phyloP scores from a whole-genome alignment of 2,797 vertebrate genomes.

The Dendrocincla tyrannina region DNA sequence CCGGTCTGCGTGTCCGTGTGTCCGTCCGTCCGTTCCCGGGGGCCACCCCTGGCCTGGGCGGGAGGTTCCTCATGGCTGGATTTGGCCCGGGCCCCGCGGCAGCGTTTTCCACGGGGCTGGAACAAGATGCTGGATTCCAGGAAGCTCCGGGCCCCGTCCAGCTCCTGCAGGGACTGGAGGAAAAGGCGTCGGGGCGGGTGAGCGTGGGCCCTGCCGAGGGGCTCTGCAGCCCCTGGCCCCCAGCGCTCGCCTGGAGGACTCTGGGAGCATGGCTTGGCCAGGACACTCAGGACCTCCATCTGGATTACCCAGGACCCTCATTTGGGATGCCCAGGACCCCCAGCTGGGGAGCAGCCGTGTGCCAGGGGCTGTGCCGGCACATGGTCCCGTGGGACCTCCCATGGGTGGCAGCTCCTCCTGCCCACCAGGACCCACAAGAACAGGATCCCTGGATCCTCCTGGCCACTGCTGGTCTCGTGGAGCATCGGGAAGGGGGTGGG shows the following conservation, averaged over 20 bases:
- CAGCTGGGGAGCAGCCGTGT: accelerated
- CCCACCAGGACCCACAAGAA: accelerated
- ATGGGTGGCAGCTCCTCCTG: not conserved
- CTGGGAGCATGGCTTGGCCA: accelerated
- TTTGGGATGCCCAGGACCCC: not conserved
- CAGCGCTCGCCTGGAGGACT: not conserved
- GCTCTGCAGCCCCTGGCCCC: not conserved
- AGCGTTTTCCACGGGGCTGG: conserved; percentile 51
- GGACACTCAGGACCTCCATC: not conserved
- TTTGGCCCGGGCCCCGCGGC: conserved; percentile 27
- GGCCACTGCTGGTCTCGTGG: not conserved
- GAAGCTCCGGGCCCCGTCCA: conserved; percentile 41
- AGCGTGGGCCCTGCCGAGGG: not conserved
- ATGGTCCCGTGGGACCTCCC: not conserved
- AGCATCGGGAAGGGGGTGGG: not conserved
- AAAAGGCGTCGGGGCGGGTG: conserved; percentile 24
- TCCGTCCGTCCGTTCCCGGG: not conserved
- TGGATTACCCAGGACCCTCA: not conserved
- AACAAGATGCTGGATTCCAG: conserved; percentile 45
- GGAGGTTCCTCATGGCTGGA: conserved; percentile 45
- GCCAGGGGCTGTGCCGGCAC: not conserved
- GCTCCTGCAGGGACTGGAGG: conserved; percentile 56
- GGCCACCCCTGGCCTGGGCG: conserved; percentile 14
- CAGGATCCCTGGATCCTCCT: accelerated
- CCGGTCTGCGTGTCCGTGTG: not conserved